Evolutionary conservation across 2,888 invertebrate species (phyloP), one percentile per base, ranked within the genome.

Genomic region (Hetaerina titia): DNA sequence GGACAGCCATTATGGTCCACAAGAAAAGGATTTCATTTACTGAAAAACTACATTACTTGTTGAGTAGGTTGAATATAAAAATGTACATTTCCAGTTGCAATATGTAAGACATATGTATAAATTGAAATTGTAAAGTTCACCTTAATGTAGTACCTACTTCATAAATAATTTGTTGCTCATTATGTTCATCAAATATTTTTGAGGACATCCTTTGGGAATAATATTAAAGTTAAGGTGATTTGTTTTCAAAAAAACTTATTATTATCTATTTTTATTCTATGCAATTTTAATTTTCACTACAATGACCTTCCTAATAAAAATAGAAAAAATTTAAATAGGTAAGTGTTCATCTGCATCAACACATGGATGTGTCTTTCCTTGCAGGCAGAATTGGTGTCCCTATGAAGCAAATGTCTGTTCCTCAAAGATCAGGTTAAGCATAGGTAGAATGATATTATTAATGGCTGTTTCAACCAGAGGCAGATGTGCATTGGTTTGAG

Each of bases 101-200:
- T 81, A 31, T 31, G 31, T 81, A 81, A n/a, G n/a, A 69, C 69
- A 81, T 15, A 81, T 81, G 81, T 81, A 81, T 31, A 81, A 31
- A 25, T 81, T 81, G 81, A 81, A 81, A 81, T 81, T 81, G 81
- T 81, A 31, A 81, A 81, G 9, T 81, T 81, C 25, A 81, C 81
- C 81, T 81, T 31, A n/a, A 81, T 81, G 81, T 25, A 81, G 31
- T 81, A 11, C 31, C 31, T 31, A 11, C 31, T 81, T 31, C 31
- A 31, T 81, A 81, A 81, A 31, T 81, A 31, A 81, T 81, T 81
- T 81, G 81, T 81, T 81, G 81, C 81, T 81, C 81, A 81, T 81
- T 81, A 81, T 81, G 81, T 81, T 81, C 81, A 81, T 81, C 81
- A 81, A 81, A 81, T 81, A 81, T 81, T 81, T 81, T 81, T 81